These are phyloP conservation scores for Drosophila peninsularis DNA, from an alignment of 2,888 invertebrate species.

Conservation along the genomic window DNA sequence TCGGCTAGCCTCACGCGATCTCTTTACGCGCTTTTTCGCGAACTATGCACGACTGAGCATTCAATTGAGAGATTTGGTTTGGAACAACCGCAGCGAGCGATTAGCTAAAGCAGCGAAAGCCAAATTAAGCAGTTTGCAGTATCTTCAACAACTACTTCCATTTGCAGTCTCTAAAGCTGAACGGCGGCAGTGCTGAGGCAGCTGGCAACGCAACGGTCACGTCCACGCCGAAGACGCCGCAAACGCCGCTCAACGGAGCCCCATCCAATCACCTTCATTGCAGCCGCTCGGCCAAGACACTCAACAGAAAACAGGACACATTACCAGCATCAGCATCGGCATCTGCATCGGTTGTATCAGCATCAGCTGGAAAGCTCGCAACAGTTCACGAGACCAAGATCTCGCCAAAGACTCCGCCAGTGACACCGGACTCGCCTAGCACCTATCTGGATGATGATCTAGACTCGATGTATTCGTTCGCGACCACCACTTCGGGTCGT, in stretches of 20 bases:
- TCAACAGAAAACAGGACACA: neutral
- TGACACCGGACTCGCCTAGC: slow-evolving; percentile 87
- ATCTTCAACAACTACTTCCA: slow-evolving; percentile 8
- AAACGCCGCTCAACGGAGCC: slow-evolving; percentile 83
- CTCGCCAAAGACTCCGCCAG: slow-evolving; percentile 87
- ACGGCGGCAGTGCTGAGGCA: slow-evolving; percentile 75
- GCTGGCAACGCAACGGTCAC: slow-evolving; percentile 54
- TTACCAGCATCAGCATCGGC: neutral
- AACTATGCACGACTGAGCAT: slow-evolving; percentile 70
- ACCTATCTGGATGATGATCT: slow-evolving; percentile 88
- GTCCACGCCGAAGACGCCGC: slow-evolving; percentile 80
- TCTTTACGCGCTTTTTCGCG: slow-evolving; percentile 28
- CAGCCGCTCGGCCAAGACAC: slow-evolving; percentile 24
- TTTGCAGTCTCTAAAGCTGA: slow-evolving; percentile 83
- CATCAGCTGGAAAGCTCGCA: slow-evolving; percentile 55
- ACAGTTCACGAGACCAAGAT: slow-evolving; percentile 79
- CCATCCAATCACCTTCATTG: slow-evolving; percentile 50
- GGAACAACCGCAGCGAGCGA: slow-evolving; percentile 45
- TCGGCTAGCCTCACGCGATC: slow-evolving; percentile 34
- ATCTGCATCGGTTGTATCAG: neutral
- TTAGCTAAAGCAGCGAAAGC: slow-evolving; percentile 38
- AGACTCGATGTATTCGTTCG: slow-evolving; percentile 92
- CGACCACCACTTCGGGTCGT: slow-evolving; percentile 91
- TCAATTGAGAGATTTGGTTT: slow-evolving; percentile 54
- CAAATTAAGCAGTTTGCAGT: slow-evolving; percentile 11